Conservation (phyloP, 2,888 invertebrate genomes). For the Antheraea assamensis region DNA sequence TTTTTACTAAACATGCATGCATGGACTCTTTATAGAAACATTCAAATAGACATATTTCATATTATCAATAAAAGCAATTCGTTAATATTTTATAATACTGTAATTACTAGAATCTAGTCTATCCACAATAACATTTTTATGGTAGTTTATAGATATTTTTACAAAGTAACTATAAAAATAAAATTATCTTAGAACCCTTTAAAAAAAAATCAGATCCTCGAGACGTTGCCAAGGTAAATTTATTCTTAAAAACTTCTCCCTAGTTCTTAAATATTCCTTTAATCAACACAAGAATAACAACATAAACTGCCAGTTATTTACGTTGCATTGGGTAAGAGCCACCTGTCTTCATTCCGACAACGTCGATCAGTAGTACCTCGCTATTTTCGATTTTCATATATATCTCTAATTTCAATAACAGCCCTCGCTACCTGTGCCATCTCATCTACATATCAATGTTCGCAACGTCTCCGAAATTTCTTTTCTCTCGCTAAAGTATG, state of each 20-base stretch:
- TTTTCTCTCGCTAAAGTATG: conserved; percentile 76
- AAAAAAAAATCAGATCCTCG: not conserved
- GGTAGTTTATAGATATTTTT: not conserved
- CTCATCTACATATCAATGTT: conserved; percentile 81
- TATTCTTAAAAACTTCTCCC: not conserved
- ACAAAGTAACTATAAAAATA: not conserved
- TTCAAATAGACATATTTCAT: not conserved
- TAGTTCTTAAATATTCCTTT: conserved; percentile 23
- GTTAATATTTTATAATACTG: not conserved
- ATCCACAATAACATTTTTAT: not conserved
- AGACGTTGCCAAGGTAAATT: not conserved
- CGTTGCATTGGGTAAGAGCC: conserved; percentile 31
- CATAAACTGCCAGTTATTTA: conserved; percentile 34
- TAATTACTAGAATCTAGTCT: not conserved
- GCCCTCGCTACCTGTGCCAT: conserved; percentile 75
- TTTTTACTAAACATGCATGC: not conserved
- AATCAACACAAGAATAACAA: conserved; percentile 34
- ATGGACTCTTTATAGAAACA: not conserved
- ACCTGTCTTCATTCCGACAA: conserved; percentile 48
- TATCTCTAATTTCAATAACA: conserved; percentile 80
- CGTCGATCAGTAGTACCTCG: conserved; percentile 57
- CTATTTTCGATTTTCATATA: conserved; percentile 70
- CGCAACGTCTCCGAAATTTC: conserved; percentile 73
- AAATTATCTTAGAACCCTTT: not conserved
- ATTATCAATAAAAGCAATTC: too few species aligned